Evolutionary conservation across 2,113 vertebrate species (phyloP).

Genomic region (Carassius carassius): DNA sequence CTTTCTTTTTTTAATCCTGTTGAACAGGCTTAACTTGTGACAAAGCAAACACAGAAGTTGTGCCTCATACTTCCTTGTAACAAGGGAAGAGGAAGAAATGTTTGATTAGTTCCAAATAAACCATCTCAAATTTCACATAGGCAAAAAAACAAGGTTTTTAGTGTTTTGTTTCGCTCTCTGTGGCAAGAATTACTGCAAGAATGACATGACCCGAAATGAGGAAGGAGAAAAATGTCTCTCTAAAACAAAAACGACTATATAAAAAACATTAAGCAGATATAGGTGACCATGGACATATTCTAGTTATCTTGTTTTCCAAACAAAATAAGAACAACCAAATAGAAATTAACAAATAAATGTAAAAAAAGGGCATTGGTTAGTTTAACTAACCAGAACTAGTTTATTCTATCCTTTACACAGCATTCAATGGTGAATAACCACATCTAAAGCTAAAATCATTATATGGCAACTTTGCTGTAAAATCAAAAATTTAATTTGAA

Average conservation of each 20-base stretch:
- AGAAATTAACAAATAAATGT: background rate
- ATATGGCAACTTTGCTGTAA: background rate
- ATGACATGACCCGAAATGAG: background rate
- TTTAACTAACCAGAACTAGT: background rate
- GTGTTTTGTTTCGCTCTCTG: background rate
- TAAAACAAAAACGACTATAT: background rate
- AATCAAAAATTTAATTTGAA: too few relatives aligned
- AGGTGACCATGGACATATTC: background rate
- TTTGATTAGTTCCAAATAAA: background rate
- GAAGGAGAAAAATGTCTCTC: background rate
- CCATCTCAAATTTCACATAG: background rate
- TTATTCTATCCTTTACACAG: background rate
- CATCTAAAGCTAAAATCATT: background rate
- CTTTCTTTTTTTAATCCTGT: background rate
- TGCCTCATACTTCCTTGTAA: background rate
- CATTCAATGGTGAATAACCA: background rate
- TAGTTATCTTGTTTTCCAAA: background rate
- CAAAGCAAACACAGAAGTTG: background rate
- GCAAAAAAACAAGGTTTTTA: background rate
- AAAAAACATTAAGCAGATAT: background rate
- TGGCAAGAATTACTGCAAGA: background rate
- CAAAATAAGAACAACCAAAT: background rate
- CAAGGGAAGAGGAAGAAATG: constrained; percentile 10
- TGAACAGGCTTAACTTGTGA: background rate
- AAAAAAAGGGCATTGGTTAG: background rate